Evolutionary conservation across 2,888 invertebrate genomes (phyloP).

Genomic region (Dicyrtomina minuta): DNA sequence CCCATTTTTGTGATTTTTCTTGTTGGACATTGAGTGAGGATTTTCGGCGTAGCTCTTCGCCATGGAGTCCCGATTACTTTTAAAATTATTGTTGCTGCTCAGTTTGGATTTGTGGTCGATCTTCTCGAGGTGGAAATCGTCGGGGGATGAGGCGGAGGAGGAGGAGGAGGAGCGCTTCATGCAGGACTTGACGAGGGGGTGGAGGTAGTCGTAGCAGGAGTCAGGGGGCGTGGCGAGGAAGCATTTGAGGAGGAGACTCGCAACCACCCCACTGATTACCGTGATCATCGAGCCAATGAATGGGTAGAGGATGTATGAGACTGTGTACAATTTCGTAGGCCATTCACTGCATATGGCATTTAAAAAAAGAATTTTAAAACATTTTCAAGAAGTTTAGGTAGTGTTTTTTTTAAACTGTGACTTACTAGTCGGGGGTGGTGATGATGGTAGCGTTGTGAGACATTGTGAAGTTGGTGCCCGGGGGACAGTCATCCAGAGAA

Average conservation of each 20-base stretch:
- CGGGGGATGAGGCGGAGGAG: too few species aligned
- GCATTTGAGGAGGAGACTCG: constrained; percentile 14
- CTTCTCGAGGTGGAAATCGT: not conserved
- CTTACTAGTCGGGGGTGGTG: not conserved
- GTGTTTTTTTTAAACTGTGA: too few species aligned
- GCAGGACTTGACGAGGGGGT: constrained; percentile 21
- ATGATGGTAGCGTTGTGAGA: constrained; percentile 5
- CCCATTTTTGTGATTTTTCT: not conserved
- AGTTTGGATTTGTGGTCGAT: not conserved
- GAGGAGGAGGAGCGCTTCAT: constrained; percentile 15
- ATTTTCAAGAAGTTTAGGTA: not conserved
- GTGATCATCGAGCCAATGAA: constrained; percentile 29
- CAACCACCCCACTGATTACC: constrained; percentile 29
- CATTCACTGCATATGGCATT: constrained; percentile 26
- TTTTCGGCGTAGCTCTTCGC: not conserved
- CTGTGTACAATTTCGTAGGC: constrained; percentile 33
- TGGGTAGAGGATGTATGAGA: constrained; percentile 36
- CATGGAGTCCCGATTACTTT: not conserved
- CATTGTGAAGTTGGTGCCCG: constrained; percentile 21
- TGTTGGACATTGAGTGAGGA: not conserved
- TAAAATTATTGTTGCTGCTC: not conserved
- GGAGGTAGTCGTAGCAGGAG: constrained; percentile 28
- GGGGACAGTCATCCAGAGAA: constrained; percentile 27
- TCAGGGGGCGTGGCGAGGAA: constrained; percentile 10
- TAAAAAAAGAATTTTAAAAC: constrained; percentile 6